A percentile compares a stretch with the other conserved stretches of the same genome.
These are phyloP conservation scores for Notodonta ziczac DNA, from an alignment of 2,888 invertebrate species.

Conservation along the genomic window DNA sequence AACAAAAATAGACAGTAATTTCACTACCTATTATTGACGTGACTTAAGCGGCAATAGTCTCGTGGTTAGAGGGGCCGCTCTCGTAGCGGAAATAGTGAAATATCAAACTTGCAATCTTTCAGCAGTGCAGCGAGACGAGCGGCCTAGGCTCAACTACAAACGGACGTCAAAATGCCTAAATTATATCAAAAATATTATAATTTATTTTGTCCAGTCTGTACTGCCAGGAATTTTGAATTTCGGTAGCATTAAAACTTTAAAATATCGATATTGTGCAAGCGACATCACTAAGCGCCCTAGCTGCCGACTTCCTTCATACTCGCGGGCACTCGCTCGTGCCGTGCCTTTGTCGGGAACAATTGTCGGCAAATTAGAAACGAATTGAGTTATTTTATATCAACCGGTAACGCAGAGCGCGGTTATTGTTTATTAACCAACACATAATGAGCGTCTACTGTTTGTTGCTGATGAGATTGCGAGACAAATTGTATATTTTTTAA, in stretches of 20 bases:
- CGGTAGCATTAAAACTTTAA: neutral
- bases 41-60: too few relatives aligned
- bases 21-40: too few relatives aligned
- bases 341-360: slow-evolving; percentile 84
- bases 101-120: too few relatives aligned
- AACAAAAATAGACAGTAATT: too few relatives aligned
- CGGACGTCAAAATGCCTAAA: too few relatives aligned
- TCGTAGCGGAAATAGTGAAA: too few relatives aligned
- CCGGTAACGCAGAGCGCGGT: slow-evolving; percentile 64
- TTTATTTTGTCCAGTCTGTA: too few relatives aligned
- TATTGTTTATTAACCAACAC: slow-evolving; percentile 68
- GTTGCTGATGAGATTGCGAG: slow-evolving; percentile 18
- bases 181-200: too few relatives aligned
- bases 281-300: slow-evolving; percentile 64
- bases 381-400: slow-evolving; percentile 84
- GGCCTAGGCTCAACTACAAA: too few relatives aligned
- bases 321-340: slow-evolving; percentile 82
- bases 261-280: slow-evolving; percentile 40
- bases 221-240: too few relatives aligned
- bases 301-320: slow-evolving; percentile 84
- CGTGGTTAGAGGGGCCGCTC: too few relatives aligned
- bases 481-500: slow-evolving; percentile 2
- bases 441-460: slow-evolving; percentile 47
- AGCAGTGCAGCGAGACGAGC: too few relatives aligned
- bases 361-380: slow-evolving; percentile 85